Conservation (phyloP, 2,888 invertebrate species). For the Epinotia ramella region DNA sequence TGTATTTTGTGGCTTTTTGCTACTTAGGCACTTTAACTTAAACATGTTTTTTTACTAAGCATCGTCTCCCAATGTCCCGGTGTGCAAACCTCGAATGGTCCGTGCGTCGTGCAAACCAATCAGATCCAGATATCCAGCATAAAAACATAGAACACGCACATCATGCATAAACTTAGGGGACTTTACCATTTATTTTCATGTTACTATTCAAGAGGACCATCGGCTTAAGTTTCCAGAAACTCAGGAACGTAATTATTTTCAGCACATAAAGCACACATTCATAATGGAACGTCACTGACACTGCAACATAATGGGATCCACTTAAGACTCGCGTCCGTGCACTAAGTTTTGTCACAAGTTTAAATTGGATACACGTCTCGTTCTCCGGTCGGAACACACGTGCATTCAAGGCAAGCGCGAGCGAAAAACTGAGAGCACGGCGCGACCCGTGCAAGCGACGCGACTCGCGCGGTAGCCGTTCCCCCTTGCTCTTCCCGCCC, state of each 20-base stretch:
- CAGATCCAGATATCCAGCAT: conserved; percentile 69
- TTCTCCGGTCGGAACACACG: conserved; percentile 26
- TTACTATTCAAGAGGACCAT: conserved; percentile 84
- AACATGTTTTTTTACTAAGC: conserved; percentile 64
- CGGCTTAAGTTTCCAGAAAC: conserved; percentile 70
- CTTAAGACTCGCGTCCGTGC: conserved; percentile 61
- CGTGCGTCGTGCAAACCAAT: conserved; percentile 82
- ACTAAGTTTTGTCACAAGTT: conserved; percentile 76
- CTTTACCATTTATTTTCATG: conserved; percentile 84
- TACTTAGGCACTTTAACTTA: too few species aligned
- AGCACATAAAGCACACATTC: conserved; percentile 69
- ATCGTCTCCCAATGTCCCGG: conserved; percentile 57
- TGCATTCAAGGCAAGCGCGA: conserved; percentile 57
- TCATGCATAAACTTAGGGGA: conserved; percentile 71
- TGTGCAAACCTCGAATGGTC: conserved; percentile 40
- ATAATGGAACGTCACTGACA: conserved; percentile 74
- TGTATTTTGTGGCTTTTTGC: too few species aligned
- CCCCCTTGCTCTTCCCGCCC: conserved; percentile 55
- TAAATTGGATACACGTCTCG: conserved; percentile 40
- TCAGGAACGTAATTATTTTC: conserved; percentile 56
- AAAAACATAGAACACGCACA: conserved; percentile 65
- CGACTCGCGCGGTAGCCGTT: conserved; percentile 63
- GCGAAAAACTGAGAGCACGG: conserved; percentile 63
- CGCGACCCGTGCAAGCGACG: conserved; percentile 53
- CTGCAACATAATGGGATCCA: conserved; percentile 75